Conservation (phyloP, 1,140 invertebrate species). For the Drosophila pallidifrons region DNA sequence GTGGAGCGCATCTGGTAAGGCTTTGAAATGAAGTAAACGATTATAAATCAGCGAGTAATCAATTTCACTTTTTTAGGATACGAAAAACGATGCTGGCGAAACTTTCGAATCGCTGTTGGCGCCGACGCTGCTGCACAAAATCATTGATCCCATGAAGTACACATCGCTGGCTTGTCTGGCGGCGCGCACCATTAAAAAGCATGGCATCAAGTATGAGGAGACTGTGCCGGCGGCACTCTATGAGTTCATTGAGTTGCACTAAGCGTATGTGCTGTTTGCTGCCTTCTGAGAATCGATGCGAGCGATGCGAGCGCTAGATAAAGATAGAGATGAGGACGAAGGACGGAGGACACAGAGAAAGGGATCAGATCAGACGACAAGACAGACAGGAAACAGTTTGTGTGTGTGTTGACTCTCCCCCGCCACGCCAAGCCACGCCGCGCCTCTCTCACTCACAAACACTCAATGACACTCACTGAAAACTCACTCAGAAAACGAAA, state of each 20-base stretch:
- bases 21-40: background rate
- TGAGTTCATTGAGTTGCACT: constrained; percentile 83
- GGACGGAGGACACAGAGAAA: background rate
- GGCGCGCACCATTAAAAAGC: constrained; percentile 88
- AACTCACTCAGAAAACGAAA: constrained; percentile 7
- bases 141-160: constrained; percentile 92
- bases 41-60: background rate
- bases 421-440: background rate
- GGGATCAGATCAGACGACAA: background rate
- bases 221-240: constrained; percentile 72
- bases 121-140: constrained; percentile 87
- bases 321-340: too few relatives aligned
- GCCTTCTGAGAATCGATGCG: too few relatives aligned
- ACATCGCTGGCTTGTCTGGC: constrained; percentile 93
- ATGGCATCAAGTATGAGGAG: constrained; percentile 71
- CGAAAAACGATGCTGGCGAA: constrained; percentile 91
- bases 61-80: constrained; percentile 86
- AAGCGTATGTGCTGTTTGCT: constrained; percentile 22
- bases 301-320: background rate
- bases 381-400: background rate
- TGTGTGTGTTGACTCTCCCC: background rate
- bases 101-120: constrained; percentile 91
- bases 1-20: constrained; percentile 91
- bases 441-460: background rate
- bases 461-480: background rate